Conservation (phyloP, 2,888 invertebrate species). For the Papilio elwesi region DNA sequence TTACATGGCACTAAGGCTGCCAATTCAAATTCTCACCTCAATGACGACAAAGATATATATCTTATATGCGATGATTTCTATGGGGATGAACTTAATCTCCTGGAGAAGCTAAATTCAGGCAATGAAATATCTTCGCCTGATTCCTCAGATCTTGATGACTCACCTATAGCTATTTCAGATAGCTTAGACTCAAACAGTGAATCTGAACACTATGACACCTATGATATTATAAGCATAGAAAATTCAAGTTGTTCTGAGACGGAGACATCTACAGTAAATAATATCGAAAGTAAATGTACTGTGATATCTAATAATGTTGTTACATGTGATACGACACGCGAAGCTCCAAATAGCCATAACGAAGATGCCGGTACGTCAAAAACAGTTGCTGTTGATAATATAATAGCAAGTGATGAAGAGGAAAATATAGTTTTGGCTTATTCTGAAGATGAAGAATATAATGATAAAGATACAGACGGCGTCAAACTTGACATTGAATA, state of each 20-base stretch:
- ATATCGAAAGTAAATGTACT: conserved; percentile 34
- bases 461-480: conserved; percentile 34
- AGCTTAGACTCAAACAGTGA: conserved; percentile 61
- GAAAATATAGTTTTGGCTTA: conserved; percentile 67
- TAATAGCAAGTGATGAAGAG: conserved; percentile 46
- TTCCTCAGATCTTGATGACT: conserved; percentile 67
- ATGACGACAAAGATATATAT: conserved; percentile 29
- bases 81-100: conserved; percentile 70
- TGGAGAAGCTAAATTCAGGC: conserved; percentile 69
- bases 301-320: not conserved
- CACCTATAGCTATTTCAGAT: conserved; percentile 70
- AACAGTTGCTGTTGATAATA: conserved; percentile 44
- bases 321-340: conserved; percentile 1
- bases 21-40: conserved; percentile 20
- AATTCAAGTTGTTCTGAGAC: conserved; percentile 76
- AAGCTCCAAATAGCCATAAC: conserved; percentile 34
- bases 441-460: conserved; percentile 59
- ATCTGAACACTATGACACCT: conserved; percentile 47
- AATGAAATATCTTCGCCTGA: conserved; percentile 61
- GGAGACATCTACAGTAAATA: conserved; percentile 51
- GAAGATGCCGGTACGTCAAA: conserved; percentile 49
- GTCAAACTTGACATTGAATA: conserved; percentile 40
- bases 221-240: conserved; percentile 75
- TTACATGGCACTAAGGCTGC: conserved; percentile 1
- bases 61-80: conserved; percentile 60